Conservation (phyloP, 2,113 vertebrate genomes). For the Ailurus styani region DNA sequence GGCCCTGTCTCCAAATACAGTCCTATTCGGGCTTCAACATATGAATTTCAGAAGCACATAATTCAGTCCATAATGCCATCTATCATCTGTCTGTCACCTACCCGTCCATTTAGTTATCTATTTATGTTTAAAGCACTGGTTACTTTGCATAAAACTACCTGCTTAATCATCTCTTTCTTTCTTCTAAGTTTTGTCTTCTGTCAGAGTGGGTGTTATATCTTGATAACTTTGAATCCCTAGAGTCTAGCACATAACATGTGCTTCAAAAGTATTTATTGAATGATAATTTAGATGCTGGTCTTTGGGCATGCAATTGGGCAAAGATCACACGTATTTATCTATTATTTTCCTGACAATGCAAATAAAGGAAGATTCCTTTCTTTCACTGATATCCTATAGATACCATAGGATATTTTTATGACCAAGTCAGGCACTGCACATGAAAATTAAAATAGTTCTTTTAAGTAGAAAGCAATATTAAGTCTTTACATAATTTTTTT, state of each 20-base stretch:
- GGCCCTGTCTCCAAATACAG: background rate
- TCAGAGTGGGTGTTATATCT: background rate
- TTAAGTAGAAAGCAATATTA: conserved; percentile 3
- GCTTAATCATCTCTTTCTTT: background rate
- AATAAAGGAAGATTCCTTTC: background rate
- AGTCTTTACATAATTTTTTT: conserved; percentile 22
- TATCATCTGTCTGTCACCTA: background rate
- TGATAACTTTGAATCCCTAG: background rate
- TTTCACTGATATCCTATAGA: background rate
- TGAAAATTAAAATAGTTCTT: background rate
- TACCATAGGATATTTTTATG: background rate
- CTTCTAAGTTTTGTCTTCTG: background rate
- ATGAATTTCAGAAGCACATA: background rate
- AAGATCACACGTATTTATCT: background rate
- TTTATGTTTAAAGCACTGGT: background rate
- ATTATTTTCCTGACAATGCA: background rate
- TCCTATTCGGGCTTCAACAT: background rate
- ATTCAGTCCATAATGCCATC: background rate
- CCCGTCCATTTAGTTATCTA: background rate
- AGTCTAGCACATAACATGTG: background rate
- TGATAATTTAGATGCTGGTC: background rate
- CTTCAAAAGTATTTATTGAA: background rate
- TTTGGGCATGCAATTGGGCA: background rate
- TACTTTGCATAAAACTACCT: background rate
- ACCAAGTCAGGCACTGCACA: background rate